These are phyloP conservation scores for Aphodius granarius DNA, from an alignment of 2,888 invertebrate genomes.

Conservation along the genomic window DNA sequence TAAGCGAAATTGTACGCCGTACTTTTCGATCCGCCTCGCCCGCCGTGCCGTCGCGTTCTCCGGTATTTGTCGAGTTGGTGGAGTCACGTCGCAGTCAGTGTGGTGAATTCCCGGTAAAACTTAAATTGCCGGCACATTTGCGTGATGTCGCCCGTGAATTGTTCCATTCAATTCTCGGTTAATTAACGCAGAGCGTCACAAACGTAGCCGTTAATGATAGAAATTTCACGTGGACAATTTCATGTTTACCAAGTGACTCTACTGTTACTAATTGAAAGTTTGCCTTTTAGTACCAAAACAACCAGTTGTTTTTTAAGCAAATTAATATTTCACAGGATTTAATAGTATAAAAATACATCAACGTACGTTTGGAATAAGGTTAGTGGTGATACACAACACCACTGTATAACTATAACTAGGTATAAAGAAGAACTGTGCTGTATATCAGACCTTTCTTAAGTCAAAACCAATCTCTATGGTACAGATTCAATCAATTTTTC, in stretches of 20 bases:
- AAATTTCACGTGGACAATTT: background rate
- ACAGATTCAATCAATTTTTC: background rate
- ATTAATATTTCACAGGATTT: background rate
- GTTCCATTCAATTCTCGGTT: background rate
- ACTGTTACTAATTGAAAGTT: background rate
- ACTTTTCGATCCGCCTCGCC: background rate
- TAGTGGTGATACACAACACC: too few species aligned
- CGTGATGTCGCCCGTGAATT: background rate
- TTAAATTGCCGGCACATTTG: background rate
- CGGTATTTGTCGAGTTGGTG: background rate
- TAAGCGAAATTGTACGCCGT: constrained; percentile 12
- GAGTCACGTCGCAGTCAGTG: background rate
- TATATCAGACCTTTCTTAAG: background rate
- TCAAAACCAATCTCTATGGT: background rate
- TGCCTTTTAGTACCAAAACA: background rate
- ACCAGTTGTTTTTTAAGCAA: background rate
- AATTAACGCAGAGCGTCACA: background rate
- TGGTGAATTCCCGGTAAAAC: background rate
- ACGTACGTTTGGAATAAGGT: too few species aligned
- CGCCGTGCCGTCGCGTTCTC: too few species aligned
- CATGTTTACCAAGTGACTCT: background rate
- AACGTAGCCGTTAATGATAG: background rate
- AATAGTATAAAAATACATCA: too few species aligned
- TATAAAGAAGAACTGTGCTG: background rate
- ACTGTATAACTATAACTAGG: background rate